Evolutionary conservation across 2,888 invertebrate species (phyloP).

Genomic region (Drosophila recens): DNA sequence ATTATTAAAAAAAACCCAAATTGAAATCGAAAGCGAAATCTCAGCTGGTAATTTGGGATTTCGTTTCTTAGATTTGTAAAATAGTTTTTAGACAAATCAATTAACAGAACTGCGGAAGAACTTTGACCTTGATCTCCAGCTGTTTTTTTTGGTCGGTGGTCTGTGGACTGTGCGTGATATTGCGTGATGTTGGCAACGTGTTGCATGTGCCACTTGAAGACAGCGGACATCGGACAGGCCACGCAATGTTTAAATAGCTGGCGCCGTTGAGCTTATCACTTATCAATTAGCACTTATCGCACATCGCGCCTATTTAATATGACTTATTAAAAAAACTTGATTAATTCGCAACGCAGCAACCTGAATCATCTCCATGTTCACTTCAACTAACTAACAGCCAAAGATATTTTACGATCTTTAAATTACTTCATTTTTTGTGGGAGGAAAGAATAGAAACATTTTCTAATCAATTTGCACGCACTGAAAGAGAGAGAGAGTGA

Average conservation of each 20-base stretch:
- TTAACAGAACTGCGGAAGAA: conserved; percentile 14
- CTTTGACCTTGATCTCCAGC: conserved; percentile 23
- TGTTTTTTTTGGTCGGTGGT: not conserved
- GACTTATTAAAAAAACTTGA: conserved; percentile 44
- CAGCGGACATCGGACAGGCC: not conserved
- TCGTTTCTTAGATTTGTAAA: conserved; percentile 1
- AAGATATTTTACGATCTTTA: conserved; percentile 5
- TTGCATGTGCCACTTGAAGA: conserved; percentile 26
- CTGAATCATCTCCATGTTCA: conserved; percentile 17
- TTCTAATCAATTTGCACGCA: conserved; percentile 18
- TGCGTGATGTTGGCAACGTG: conserved; percentile 20
- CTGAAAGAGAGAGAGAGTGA: not conserved
- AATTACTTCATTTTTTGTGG: not conserved
- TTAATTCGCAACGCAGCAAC: conserved; percentile 27
- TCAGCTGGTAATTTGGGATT: conserved; percentile 1
- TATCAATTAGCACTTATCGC: conserved; percentile 54
- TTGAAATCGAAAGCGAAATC: not conserved
- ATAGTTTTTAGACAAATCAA: conserved; percentile 14
- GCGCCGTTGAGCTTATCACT: conserved; percentile 66
- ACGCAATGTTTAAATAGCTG: conserved; percentile 24
- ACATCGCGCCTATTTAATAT: conserved; percentile 42
- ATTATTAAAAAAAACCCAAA: conserved; percentile 12
- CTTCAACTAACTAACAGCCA: conserved; percentile 1
- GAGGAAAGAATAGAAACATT: not conserved
- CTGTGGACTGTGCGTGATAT: conserved; percentile 3